These are phyloP conservation scores for Calliphora vicina DNA, from an alignment of 1,140 invertebrate species.

Conservation along the genomic window DNA sequence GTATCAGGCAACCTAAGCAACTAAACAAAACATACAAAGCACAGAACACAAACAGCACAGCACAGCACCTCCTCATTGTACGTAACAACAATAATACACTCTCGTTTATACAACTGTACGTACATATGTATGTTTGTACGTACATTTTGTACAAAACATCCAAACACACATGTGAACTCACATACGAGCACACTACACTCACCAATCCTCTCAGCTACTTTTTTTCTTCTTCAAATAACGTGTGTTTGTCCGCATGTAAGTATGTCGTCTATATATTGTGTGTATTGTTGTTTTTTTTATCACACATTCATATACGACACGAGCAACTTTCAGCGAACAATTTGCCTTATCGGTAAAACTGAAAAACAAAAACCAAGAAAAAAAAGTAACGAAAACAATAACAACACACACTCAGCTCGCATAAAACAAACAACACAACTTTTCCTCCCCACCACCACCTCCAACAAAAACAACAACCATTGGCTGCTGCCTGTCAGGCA, in stretches of 20 bases:
- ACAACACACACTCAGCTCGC: background rate
- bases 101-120: constrained; percentile 18
- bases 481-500: no score
- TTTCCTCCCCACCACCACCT: background rate
- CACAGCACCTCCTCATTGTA: constrained; percentile 13
- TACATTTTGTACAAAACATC: background rate
- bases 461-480: constrained; percentile 14
- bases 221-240: constrained; percentile 1
- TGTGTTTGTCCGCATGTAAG: background rate
- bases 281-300: background rate
- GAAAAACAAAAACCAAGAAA: no score
- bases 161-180: constrained; percentile 2
- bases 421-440: constrained; percentile 27
- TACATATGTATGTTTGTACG: background rate
- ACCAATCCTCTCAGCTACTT: background rate
- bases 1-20: constrained; percentile 59
- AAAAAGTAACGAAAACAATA: background rate
- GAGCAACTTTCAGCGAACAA: constrained; percentile 31
- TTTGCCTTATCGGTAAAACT: constrained; percentile 21
- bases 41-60: constrained; percentile 24
- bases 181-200: background rate
- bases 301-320: constrained; percentile 1
- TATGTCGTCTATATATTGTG: no score
- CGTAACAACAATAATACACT: constrained; percentile 29
- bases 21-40: constrained; percentile 54